phyloP scores from a whole-genome alignment of 2,113 vertebrate species.

The Actinemys pallida region DNA sequence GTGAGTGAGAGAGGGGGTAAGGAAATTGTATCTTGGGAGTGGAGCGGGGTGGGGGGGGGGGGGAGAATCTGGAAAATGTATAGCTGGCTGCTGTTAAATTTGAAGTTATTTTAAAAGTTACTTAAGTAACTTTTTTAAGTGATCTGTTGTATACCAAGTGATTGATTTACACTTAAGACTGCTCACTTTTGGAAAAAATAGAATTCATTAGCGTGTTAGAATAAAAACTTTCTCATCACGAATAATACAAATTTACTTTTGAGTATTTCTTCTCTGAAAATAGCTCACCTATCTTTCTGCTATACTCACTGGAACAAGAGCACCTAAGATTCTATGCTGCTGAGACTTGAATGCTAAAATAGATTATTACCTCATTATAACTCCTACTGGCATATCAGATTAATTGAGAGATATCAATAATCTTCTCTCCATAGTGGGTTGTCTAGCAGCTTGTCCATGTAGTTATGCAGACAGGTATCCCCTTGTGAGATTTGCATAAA shows the following conservation, averaged over 20 bases:
- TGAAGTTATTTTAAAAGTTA: neutral
- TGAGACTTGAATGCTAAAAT: neutral
- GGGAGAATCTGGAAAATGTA: neutral
- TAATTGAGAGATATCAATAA: neutral
- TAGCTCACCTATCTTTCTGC: neutral
- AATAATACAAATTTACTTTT: neutral
- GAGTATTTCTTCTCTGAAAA: neutral
- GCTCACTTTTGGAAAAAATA: neutral
- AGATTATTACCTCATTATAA: neutral
- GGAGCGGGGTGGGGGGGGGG: neutral
- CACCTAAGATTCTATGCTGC: neutral
- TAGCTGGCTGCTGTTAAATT: neutral
- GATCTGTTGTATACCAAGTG: neutral
- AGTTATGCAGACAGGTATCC: neutral
- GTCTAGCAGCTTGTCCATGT: neutral
- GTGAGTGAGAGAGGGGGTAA: neutral
- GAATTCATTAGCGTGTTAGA: neutral
- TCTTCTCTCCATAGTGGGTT: neutral
- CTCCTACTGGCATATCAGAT: fast-evolving
- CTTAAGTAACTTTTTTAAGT: neutral
- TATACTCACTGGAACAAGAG: neutral
- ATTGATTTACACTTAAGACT: neutral
- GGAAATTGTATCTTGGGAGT: neutral
- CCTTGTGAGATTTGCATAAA: neutral
- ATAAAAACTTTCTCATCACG: neutral